These are phyloP conservation scores for Helostoma temminkii DNA, from an alignment of 2,797 vertebrate genomes.

Conservation along the genomic window DNA sequence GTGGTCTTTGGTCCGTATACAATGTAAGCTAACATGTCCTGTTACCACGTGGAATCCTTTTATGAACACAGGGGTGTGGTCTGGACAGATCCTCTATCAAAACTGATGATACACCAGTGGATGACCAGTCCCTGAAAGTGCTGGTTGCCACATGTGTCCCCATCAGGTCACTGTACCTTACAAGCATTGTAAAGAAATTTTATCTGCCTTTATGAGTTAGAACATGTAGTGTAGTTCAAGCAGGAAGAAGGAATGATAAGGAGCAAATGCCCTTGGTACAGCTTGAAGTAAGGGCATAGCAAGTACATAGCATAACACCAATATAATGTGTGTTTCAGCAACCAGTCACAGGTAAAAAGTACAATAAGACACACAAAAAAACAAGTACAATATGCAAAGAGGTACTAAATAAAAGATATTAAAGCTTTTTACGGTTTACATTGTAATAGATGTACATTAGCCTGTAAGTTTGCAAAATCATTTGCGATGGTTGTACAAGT, in stretches of 20 bases:
- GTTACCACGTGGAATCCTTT: no score
- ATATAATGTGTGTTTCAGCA: no score
- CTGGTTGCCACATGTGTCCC: constrained; percentile 96
- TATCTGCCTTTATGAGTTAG: background rate
- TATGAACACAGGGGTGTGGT: no score
- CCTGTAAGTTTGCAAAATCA: background rate
- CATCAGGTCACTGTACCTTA: constrained; percentile 85
- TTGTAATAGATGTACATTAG: background rate
- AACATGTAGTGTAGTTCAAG: background rate
- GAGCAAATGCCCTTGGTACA: background rate
- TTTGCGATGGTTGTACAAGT: background rate
- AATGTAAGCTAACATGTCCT: no score
- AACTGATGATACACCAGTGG: no score
- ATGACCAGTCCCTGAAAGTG: constrained; percentile 69
- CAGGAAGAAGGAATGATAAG: background rate
- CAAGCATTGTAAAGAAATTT: no score
- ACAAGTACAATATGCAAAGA: no score
- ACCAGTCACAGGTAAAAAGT: background rate
- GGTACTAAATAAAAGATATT: background rate
- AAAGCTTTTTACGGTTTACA: background rate
- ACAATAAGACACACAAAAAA: background rate
- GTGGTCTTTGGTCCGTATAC: no score
- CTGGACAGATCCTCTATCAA: no score
- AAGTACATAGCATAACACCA: no score
- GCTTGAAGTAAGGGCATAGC: background rate